Evolutionary conservation across 2,888 invertebrate species (phyloP).

Genomic region (Cylloceria caligata): DNA sequence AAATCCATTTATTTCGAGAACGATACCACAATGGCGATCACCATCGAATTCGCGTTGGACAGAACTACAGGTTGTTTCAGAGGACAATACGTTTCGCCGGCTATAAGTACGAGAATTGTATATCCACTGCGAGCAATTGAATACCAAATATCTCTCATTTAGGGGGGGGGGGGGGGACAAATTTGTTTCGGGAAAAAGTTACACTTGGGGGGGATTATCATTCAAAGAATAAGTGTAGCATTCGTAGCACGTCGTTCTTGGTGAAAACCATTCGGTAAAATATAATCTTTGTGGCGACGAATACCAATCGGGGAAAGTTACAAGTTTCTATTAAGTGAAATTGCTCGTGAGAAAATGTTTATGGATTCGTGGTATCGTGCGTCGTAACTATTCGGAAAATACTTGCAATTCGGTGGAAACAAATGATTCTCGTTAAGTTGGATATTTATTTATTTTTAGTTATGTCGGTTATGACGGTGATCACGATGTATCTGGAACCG

Average conservation of each 20-base stretch:
- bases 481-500: slow-evolving; percentile 86
- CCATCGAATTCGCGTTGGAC: slow-evolving; percentile 86
- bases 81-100: slow-evolving; percentile 86
- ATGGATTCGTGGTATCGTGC: too few relatives aligned
- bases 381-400: not conserved
- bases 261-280: too few relatives aligned
- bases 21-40: slow-evolving; percentile 86
- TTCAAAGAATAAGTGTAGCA: too few relatives aligned
- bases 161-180: too few relatives aligned
- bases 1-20: not conserved
- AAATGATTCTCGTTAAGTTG: not conserved
- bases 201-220: too few relatives aligned
- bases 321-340: too few relatives aligned
- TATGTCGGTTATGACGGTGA: slow-evolving; percentile 86
- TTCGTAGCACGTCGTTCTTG: not conserved
- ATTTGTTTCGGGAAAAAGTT: too few relatives aligned
- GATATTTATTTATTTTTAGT: not conserved
- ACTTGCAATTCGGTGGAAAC: not conserved
- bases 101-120: slow-evolving; percentile 77
- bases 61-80: slow-evolving; percentile 86
- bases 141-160: too few relatives aligned
- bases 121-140: not conserved
- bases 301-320: too few relatives aligned
- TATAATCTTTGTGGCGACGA: too few relatives aligned
- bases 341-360: too few relatives aligned